Evolutionary conservation across 2,113 vertebrate species (phyloP).

Genomic region (Pimephales promelas): DNA sequence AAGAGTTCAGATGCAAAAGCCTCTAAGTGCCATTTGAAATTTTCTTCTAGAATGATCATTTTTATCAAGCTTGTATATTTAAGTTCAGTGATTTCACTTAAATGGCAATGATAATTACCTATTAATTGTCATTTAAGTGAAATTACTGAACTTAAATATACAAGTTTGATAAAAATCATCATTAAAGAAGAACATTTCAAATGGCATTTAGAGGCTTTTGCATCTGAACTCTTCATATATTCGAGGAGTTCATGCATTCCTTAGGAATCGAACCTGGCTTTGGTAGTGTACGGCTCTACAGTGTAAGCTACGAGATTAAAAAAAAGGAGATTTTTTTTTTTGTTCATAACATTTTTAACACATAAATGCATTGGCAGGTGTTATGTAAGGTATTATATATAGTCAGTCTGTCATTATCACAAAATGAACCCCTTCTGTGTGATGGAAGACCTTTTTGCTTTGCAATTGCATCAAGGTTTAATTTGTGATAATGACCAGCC

Average conservation of each 20-base stretch:
- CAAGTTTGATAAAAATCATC: too few species aligned
- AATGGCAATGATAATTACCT: too few species aligned
- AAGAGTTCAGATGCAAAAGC: too few species aligned
- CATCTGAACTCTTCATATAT: too few species aligned
- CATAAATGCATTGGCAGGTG: not conserved
- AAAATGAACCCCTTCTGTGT: conserved; percentile 9
- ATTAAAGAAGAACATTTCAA: too few species aligned
- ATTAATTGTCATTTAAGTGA: too few species aligned
- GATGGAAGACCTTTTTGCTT: not conserved
- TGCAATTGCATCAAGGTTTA: not conserved
- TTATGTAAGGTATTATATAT: not conserved
- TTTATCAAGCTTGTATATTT: too few species aligned
- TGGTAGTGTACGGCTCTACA: not conserved
- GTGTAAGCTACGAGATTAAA: not conserved
- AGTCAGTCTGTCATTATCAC: not conserved
- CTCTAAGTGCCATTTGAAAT: too few species aligned
- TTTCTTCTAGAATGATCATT: too few species aligned
- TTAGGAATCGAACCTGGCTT: not conserved
- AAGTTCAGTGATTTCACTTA: too few species aligned
- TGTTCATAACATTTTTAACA: not conserved
- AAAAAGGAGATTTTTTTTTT: not conserved
- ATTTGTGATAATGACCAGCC: not conserved
- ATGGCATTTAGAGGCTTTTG: too few species aligned
- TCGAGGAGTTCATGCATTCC: not conserved
- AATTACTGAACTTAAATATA: too few species aligned